Conservation (phyloP, 2,113 vertebrate genomes). For the Lepus europaeus region DNA sequence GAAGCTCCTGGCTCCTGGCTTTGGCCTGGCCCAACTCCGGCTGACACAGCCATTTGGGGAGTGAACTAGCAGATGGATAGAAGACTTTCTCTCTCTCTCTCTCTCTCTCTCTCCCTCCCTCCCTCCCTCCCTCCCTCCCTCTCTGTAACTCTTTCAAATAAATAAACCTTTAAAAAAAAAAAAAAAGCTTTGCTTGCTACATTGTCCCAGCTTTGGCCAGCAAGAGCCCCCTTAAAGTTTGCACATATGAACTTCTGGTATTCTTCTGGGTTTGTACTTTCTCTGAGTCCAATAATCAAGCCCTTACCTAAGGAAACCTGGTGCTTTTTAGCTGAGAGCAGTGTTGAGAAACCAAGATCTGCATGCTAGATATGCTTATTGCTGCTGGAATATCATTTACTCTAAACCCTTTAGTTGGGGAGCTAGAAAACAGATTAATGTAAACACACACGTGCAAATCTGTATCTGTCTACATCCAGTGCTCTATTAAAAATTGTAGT, state of each 20-base stretch:
- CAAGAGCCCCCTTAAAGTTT: background rate
- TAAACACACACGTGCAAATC: background rate
- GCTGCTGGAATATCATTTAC: background rate
- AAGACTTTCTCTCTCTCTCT: no score
- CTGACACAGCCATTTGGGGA: no score
- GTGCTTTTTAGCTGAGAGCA: constrained; percentile 16
- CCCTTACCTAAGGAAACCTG: background rate
- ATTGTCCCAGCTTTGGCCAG: constrained; percentile 11
- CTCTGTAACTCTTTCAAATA: no score
- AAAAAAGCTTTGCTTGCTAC: background rate
- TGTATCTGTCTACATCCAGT: background rate
- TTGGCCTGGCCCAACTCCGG: no score
- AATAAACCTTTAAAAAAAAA: no score
- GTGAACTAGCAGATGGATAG: no score
- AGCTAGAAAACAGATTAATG: constrained; percentile 6
- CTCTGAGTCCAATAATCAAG: background rate
- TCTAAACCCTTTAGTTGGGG: background rate
- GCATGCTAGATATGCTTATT: background rate
- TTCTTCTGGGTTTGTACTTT: background rate
- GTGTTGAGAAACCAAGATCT: constrained; percentile 27
- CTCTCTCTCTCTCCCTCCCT: no score
- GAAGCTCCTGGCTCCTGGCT: no score
- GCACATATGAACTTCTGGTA: background rate
- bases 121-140: no score
- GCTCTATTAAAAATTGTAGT: constrained; percentile 46